Base-by-base conservation (phyloP, 1,140 invertebrate species). In the Polyergus mexicanus region DNA sequence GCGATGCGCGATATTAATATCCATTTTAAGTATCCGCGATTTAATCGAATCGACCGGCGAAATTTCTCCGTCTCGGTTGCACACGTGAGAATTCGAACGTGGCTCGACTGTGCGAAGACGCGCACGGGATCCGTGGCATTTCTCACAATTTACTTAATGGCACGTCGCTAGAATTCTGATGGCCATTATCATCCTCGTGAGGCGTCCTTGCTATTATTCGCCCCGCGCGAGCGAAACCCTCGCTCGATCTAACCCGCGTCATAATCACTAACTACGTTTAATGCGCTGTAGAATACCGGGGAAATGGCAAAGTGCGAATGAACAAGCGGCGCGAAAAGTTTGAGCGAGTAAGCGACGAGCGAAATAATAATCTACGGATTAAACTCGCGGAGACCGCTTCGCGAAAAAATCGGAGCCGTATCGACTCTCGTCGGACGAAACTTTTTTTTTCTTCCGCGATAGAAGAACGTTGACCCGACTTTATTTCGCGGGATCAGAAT, bases 81-180 rank as follows among this genome's bases (percentile, higher is more conserved):
- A 69, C 90, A 88, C 88, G 68, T 86, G 89, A 91, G 88, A 85
- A 89, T 91, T 88, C 84, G 83, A 74, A 92, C 90, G 88, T 91
- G 90, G 88, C 56, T 22, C 65, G 90, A 90, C 83, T 90, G 51
- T 85, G 60, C 71, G 86, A 87, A 25, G 47, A 56, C 72, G 75
- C 75, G 71, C 63, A n/a, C n/a, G 56, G 84, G 72, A 89, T 88
- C 80, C 84, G 60, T 66, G 84, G 75, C 74, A 91, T 91, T 92
- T 87, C 76, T 83, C 90, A 88, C 86, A 87, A 92, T 91, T 92
- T 92, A 91, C 90, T 87, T 92, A 92, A 91, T 91, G 62, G 84
- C 84, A 91, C 89, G 90, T 89, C 88, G 78, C 78, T 74, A 68
- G 91, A 92, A 92, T 92, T 91, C 78, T 89, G 89, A 92, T 91